Conservation (phyloP, 2,113 vertebrate species). For the Planiliza haematocheilus region DNA sequence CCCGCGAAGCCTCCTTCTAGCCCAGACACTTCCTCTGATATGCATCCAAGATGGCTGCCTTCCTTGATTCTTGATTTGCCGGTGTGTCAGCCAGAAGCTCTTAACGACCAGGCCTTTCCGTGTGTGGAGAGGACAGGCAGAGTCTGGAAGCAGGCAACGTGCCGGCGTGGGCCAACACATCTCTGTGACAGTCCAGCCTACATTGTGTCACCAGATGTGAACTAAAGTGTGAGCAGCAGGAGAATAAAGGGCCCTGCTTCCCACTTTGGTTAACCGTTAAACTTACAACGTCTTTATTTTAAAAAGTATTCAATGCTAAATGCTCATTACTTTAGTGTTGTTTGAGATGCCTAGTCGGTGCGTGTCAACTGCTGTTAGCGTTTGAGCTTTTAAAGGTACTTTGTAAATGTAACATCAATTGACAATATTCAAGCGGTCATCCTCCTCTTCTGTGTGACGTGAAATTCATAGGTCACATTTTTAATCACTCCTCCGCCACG, state of each 20-base stretch:
- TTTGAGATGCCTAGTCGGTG: neutral
- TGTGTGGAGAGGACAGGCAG: constrained; percentile 1
- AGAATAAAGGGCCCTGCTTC: neutral
- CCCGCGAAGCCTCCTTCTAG: constrained; percentile 2
- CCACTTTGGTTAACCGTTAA: neutral
- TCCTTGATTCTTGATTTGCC: constrained; percentile 7
- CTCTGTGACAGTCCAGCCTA: neutral
- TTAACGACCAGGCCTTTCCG: neutral
- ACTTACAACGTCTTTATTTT: too few species aligned
- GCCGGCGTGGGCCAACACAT: constrained; percentile 1
- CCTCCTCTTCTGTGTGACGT: neutral
- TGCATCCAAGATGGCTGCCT: constrained; percentile 52
- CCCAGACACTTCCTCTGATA: constrained; percentile 43
- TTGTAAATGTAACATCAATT: neutral
- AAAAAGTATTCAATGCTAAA: neutral
- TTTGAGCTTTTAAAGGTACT: neutral
- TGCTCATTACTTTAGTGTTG: neutral
- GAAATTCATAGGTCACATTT: neutral
- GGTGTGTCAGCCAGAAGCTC: constrained; percentile 14
- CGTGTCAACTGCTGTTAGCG: neutral
- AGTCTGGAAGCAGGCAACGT: constrained; percentile 7
- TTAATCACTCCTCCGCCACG: too few species aligned
- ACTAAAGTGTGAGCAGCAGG: constrained; percentile 2
- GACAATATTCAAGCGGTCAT: neutral
- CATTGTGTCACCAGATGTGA: constrained; percentile 37